Evolutionary conservation across 2,113 vertebrate genomes (phyloP), one percentile per base, ranked within the genome.

Genomic region (Gambusia affinis): DNA sequence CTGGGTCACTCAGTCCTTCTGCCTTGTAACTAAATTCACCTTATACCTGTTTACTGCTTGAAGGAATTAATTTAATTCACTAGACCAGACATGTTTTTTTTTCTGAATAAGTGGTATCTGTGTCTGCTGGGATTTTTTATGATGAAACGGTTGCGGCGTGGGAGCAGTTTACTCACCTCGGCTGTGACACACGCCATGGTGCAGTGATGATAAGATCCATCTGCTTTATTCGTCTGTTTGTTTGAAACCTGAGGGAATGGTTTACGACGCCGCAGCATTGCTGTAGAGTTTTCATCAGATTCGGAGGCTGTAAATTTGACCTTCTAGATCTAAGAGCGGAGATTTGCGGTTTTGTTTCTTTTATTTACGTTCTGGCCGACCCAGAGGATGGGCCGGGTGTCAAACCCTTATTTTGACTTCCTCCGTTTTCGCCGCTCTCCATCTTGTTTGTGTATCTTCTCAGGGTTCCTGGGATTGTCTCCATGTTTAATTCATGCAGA

Each of bases 401-500:
- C 74, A 78, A 31, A 72, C 68, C 62, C 75, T 71, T 66, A 69
- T 71, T 72, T 75, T 60, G 73, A 66, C 64, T 70, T 30, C 14
- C 65, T 70, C 31, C 7, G 0, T 63, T 37, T 39, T 64, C 54
- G 10, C 33, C 4, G 3, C 60, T 31, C 39, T 44, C 11, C 1
- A 27, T 31, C 62, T 60, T 76, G 60, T 83, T 77, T 77, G 72
- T 42, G 33, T 76, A 72, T 81, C 76, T 35, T 73, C 61, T 60
- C 30, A 3, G 33, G 76, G 72, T 82, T 90, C 80, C 75, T 74
- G 81, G 75, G 65, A 81, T 80, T 73, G 69, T 83, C 72, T 24
- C 0, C 70, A 85, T 86, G 85, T 90, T 88, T 88, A 86, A 90
- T 90, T 88, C 83, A 90, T 82, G 79, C 44, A 47, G 75, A 67